A percentile compares a stretch with the other conserved stretches of the same genome.
Conservation (phyloP, 2,797 vertebrate species). For the Perodicticus potto region DNA sequence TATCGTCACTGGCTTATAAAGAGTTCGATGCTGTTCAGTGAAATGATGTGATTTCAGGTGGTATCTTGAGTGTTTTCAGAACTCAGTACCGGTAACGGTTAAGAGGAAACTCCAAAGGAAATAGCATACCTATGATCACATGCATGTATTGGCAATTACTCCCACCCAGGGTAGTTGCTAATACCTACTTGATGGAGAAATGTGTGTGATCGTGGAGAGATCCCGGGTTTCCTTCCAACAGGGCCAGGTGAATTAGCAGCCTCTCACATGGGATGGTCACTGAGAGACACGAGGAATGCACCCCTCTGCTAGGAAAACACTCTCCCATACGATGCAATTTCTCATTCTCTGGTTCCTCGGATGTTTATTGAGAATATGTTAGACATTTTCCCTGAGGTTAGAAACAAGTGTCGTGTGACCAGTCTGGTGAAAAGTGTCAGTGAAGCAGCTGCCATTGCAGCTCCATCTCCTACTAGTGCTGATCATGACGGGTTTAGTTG, state of each 20-base stretch:
- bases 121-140: background rate
- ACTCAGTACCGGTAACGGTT: background rate
- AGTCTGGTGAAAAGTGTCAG: conserved; percentile 57
- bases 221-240: background rate
- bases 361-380: conserved; percentile 67
- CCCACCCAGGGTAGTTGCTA: background rate
- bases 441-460: background rate
- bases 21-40: background rate
- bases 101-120: conserved; percentile 28
- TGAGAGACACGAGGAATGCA: conserved; percentile 37
- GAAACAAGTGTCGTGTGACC: conserved; percentile 49
- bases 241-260: background rate
- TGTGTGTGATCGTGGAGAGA: background rate
- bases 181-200: background rate
- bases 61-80: background rate
- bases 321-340: conserved; percentile 56
- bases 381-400: conserved; percentile 50
- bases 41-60: background rate
- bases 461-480: conserved; percentile 42
- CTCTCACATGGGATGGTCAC: conserved; percentile 10
- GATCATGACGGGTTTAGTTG: conserved; percentile 20
- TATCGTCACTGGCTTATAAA: background rate
- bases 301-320: conserved; percentile 9
- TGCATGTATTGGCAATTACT: background rate
- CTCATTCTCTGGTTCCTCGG: conserved; percentile 42